A percentile compares a stretch with the other conserved stretches of the same genome.
phyloP scores from a whole-genome alignment of 1,140 invertebrate genomes.

The Drosophila pseudoananassae region DNA sequence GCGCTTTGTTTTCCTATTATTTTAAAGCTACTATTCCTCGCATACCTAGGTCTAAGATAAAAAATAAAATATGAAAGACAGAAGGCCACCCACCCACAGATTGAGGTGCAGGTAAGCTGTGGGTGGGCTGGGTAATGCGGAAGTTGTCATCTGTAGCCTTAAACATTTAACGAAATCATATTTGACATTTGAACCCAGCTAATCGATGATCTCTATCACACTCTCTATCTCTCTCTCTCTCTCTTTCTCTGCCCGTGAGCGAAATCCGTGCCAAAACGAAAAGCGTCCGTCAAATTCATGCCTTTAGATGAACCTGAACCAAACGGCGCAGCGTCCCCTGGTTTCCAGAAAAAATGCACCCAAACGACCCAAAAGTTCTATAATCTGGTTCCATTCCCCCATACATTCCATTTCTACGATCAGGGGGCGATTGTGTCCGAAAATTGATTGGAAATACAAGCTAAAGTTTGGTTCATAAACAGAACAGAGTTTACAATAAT shows the following conservation, averaged over 20 bases:
- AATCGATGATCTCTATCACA: conserved; percentile 48
- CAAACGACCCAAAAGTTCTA: not conserved
- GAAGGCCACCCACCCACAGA: conserved; percentile 21
- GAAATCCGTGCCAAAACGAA: conserved; percentile 82
- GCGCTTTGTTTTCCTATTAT: conserved; percentile 53
- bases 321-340: conserved; percentile 51
- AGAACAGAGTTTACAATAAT: conserved; percentile 33
- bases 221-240: conserved; percentile 31
- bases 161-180: conserved; percentile 38
- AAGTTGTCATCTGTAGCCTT: conserved; percentile 18
- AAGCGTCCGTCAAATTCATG: conserved; percentile 84
- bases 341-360: not conserved
- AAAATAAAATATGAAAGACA: not conserved
- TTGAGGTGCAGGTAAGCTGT: conserved; percentile 51
- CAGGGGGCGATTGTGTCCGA: conserved; percentile 30
- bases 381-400: not conserved
- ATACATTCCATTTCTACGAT: not conserved
- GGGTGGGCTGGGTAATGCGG: conserved; percentile 26
- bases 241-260: conserved; percentile 50
- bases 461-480: conserved; percentile 31
- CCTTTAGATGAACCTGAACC: conserved; percentile 84
- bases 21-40: conserved; percentile 31
- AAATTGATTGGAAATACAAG: conserved; percentile 5
- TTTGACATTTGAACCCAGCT: conserved; percentile 42
- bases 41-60: conserved; percentile 31